Percentiles rank a stretch among this genome's conserved stretches.
These are phyloP conservation scores for Meteorus cinctellus DNA, from an alignment of 2,888 invertebrate species.

Conservation along the genomic window DNA sequence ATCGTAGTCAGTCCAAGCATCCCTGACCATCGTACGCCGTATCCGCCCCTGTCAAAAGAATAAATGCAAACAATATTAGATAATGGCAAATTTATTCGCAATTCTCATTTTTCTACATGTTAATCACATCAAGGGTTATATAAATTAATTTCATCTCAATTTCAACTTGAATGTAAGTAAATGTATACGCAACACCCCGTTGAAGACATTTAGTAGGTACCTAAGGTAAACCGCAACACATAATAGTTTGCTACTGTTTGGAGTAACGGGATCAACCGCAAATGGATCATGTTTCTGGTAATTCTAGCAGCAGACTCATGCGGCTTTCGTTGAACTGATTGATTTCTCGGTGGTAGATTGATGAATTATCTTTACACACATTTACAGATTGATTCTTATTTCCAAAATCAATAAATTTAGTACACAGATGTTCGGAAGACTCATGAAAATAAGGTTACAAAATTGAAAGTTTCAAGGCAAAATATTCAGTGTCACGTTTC, in stretches of 20 bases:
- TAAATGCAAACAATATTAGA: not conserved
- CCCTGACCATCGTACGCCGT: constrained; percentile 88
- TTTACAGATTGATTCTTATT: not conserved
- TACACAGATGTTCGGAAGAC: no score
- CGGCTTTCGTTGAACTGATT: not conserved
- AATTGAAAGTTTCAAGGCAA: no score
- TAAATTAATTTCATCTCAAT: not conserved
- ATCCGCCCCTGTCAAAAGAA: constrained; percentile 81
- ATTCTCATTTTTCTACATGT: no score
- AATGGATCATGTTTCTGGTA: constrained; percentile 12
- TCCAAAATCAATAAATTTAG: not conserved
- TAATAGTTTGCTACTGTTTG: constrained; percentile 5
- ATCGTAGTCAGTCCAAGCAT: constrained; percentile 72
- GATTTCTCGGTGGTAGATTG: not conserved
- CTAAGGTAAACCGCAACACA: constrained; percentile 19
- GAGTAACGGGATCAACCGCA: constrained; percentile 2
- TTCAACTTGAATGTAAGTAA: not conserved
- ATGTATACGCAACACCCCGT: not conserved
- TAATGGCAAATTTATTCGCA: not conserved
- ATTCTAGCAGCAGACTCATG: not conserved
- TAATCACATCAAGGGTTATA: no score
- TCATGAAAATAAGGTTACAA: no score
- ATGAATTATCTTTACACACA: not conserved
- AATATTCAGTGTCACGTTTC: no score
- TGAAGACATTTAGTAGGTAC: constrained; percentile 19